Percentiles rank a stretch among this genome's conserved stretches.
phyloP scores from a whole-genome alignment of 37 sponge, comb jelly and placozoan species.

The Beroe forskalii region DNA sequence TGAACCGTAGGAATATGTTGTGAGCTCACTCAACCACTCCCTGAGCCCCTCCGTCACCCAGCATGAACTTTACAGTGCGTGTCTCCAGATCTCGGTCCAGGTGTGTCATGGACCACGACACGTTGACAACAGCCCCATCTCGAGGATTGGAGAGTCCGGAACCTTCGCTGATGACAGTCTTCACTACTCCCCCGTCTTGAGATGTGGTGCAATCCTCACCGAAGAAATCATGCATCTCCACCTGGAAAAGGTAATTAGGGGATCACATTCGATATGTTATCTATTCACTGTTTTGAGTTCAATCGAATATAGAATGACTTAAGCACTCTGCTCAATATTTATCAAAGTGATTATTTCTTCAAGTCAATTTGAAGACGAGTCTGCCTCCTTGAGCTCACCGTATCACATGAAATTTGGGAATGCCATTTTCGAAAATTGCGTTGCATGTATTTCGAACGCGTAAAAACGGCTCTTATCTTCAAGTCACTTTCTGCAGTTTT shows the following conservation, averaged over 20 bases:
- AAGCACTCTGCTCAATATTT: too few relatives aligned
- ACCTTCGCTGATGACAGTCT: slow-evolving; percentile 68
- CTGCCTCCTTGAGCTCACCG: too few relatives aligned
- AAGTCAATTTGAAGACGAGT: too few relatives aligned
- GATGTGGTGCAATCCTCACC: slow-evolving; percentile 75
- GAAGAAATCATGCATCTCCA: slow-evolving; percentile 61
- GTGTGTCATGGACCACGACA: slow-evolving; percentile 67
- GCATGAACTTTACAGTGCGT: slow-evolving; percentile 73
- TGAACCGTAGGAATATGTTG: too few relatives aligned
- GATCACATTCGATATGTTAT: neutral
- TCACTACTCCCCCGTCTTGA: slow-evolving; percentile 79
- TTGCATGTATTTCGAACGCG: too few relatives aligned
- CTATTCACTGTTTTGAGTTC: neutral
- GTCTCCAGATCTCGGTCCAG: slow-evolving; percentile 77
- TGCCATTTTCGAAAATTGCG: too few relatives aligned
- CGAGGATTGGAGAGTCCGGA: slow-evolving; percentile 74
- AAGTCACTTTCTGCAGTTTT: too few relatives aligned
- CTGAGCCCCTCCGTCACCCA: slow-evolving; percentile 79
- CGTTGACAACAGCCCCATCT: slow-evolving; percentile 75
- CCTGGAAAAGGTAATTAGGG: too few relatives aligned
- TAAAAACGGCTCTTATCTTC: too few relatives aligned
- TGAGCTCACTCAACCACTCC: slow-evolving; percentile 48
- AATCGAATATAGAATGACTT: too few relatives aligned
- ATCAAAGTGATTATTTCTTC: too few relatives aligned
- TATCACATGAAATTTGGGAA: too few relatives aligned